phyloP scores from a whole-genome alignment of 2,113 vertebrate species.

The Microtus richardsoni region DNA sequence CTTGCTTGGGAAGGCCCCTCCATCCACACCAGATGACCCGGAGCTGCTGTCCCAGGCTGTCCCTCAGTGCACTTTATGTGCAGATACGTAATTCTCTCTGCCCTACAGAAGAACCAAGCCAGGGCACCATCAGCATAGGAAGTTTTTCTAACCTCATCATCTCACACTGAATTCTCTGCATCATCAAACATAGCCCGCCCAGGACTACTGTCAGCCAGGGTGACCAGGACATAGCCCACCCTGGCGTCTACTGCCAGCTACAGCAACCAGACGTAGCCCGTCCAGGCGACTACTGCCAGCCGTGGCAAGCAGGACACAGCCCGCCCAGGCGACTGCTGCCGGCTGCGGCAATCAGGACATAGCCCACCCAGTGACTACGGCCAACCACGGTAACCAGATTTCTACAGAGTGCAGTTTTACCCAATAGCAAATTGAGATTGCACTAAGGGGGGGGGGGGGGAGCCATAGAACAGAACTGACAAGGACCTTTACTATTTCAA shows the following conservation, averaged over 20 bases:
- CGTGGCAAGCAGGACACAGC: neutral
- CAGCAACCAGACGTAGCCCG: neutral
- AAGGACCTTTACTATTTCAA: conserved; percentile 47
- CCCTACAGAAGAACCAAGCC: conserved; percentile 34
- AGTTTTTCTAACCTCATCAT: neutral
- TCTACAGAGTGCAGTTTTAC: conserved; percentile 1
- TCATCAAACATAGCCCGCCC: neutral
- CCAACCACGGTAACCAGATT: neutral
- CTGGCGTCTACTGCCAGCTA: neutral
- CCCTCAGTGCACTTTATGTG: conserved; percentile 27
- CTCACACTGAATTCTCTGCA: neutral
- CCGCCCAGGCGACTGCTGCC: neutral
- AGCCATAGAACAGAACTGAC: conserved; percentile 35
- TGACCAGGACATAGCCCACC: neutral
- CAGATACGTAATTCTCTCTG: conserved; percentile 36
- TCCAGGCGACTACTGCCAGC: neutral
- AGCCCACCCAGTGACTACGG: neutral
- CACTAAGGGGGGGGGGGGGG: neutral
- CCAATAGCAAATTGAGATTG: conserved; percentile 28
- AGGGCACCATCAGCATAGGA: conserved; percentile 39
- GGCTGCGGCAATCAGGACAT: neutral
- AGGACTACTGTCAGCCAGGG: neutral
- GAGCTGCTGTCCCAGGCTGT: neutral
- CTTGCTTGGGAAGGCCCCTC: neutral
- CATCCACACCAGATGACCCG: neutral